Percentiles rank a stretch among this genome's conserved stretches.
phyloP scores from a whole-genome alignment of 1,140 invertebrate genomes.

The Propsilocerus akamusi region DNA sequence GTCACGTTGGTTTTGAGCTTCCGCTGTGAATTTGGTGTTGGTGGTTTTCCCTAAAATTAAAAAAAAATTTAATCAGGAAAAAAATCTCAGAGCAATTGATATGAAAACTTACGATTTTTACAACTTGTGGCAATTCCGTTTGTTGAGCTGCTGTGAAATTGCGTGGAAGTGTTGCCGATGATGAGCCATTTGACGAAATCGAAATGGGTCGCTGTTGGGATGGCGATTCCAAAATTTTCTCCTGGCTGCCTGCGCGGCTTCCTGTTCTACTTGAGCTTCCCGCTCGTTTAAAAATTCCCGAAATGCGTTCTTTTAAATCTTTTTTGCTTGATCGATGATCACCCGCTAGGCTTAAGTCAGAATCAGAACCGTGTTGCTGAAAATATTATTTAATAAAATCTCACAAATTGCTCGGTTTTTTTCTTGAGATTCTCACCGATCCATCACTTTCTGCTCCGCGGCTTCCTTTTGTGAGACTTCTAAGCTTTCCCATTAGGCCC shows the following conservation, averaged over 20 bases:
- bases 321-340: conserved; percentile 42
- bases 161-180: neutral
- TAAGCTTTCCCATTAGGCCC: conserved; percentile 64
- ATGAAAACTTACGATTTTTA: too few species aligned
- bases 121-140: too few species aligned
- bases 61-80: too few species aligned
- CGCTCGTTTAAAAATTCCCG: conserved; percentile 58
- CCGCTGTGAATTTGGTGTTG: too few species aligned
- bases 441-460: conserved; percentile 24
- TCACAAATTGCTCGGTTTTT: neutral
- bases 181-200: neutral
- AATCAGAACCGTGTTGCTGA: conserved; percentile 48
- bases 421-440: conserved; percentile 13
- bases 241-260: conserved; percentile 18
- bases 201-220: conserved; percentile 18
- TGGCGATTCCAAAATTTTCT: conserved; percentile 13
- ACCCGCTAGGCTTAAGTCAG: conserved; percentile 52
- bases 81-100: too few species aligned
- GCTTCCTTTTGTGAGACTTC: conserved; percentile 66
- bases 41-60: too few species aligned
- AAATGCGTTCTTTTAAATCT: conserved; percentile 58
- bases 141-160: too few species aligned
- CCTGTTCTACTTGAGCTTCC: conserved; percentile 14
- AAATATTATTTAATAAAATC: conserved; percentile 7
- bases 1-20: too few species aligned